phyloP scores from a whole-genome alignment of 2,888 invertebrate species.

The Acrobeloides nanus region DNA sequence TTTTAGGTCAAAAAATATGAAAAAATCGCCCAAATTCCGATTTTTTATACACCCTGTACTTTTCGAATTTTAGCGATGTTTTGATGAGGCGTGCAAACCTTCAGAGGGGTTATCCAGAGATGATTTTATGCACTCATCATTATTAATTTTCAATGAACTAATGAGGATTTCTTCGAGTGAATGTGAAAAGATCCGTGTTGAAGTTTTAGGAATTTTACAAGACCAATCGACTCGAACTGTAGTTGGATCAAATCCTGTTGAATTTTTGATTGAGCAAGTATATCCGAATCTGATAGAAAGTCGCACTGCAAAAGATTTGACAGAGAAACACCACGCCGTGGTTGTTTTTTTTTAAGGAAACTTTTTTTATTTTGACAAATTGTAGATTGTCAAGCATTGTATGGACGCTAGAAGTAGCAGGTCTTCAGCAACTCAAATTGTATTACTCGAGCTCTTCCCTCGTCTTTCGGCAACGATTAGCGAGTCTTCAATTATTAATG shows the following conservation, averaged over 20 bases:
- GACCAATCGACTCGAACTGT: constrained; percentile 8
- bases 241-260: constrained; percentile 32
- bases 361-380: not conserved
- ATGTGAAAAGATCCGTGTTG: constrained; percentile 34
- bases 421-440: constrained; percentile 75
- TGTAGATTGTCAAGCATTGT: constrained; percentile 23
- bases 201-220: constrained; percentile 12
- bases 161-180: constrained; percentile 61
- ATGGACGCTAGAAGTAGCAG: constrained; percentile 70
- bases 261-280: constrained; percentile 32
- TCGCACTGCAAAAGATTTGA: constrained; percentile 72
- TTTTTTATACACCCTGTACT: too few species aligned
- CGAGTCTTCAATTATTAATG: constrained; percentile 6
- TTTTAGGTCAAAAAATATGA: too few species aligned
- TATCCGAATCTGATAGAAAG: constrained; percentile 69
- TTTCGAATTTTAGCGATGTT: constrained; percentile 70
- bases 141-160: constrained; percentile 71
- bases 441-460: constrained; percentile 77
- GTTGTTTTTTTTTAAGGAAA: constrained; percentile 60
- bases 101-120: constrained; percentile 11
- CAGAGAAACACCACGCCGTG: constrained; percentile 70
- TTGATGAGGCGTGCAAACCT: constrained; percentile 73
- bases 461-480: constrained; percentile 39
- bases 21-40: too few species aligned
- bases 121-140: constrained; percentile 22